Base-by-base conservation (phyloP, 2,888 invertebrate genomes). In the Phragmatobia fuliginosa region DNA sequence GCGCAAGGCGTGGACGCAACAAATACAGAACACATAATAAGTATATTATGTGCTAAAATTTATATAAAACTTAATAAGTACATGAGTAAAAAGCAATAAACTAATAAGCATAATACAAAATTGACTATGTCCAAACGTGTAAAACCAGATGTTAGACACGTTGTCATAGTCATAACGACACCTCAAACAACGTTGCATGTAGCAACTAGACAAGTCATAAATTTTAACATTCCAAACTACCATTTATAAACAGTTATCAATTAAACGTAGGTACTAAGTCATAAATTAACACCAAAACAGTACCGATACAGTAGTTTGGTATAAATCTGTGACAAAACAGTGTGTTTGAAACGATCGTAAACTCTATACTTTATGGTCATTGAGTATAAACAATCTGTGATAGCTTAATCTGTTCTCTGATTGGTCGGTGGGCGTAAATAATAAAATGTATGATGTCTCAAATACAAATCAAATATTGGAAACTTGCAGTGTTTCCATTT, bases 391-490 rank as follows among this genome's bases (percentile, higher is more conserved):
- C 79, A 71, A 77, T 18, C 0, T 60, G 32, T 73, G 77, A 80
- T 80, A 72, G 75, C 80, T 80, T 77, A 81, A 80, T 80, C 81
- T 75, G 25, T 7, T 0, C 69, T 70, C 66, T 79, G 80, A 80
- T 80, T 80, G 81, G 81, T 58, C 63, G 61, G 81, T 80, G 81
- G 80, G 80, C 80, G 80, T 78, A 56, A 75, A 67, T 78, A 68
- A 70, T 66, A 75, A 75, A 78, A 60, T 71, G 66, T 69, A 71
- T 77, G 73, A 80, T 74, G 62, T 31, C n/a, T 63, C 72, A 36
- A 72, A 49, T 71, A 80, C 80, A 80, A 80, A 80, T 80, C 79
- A 80, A 81, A 80, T 72, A 80, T 80, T 73, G 75, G 73, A 63
- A 66, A 71, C 36, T 74, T 71, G 70, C 71, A 72, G 71, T 58